Conservation (phyloP, 1,140 invertebrate species). For the Cydia amplana region DNA sequence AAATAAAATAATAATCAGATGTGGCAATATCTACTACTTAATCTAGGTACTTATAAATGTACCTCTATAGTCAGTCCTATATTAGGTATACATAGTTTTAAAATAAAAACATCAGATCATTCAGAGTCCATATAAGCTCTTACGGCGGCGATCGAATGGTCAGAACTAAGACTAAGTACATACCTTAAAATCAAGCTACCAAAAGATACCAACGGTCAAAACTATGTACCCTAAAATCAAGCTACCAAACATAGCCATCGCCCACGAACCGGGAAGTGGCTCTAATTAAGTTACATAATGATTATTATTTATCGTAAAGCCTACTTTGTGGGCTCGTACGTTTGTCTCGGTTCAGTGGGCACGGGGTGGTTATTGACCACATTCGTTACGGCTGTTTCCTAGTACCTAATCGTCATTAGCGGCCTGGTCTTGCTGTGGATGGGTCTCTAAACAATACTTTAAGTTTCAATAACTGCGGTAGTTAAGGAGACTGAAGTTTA, state of each 20-base stretch:
- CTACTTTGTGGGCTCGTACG: conserved; percentile 27
- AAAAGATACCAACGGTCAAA: conserved; percentile 22
- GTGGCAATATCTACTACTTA: too few species aligned
- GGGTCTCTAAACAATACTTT: not conserved
- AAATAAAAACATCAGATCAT: too few species aligned
- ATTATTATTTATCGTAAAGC: conserved; percentile 38
- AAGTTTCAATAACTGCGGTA: too few species aligned
- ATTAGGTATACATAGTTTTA: too few species aligned
- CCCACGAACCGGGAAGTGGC: conserved; percentile 45
- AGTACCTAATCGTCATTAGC: conserved; percentile 53
- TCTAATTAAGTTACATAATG: conserved; percentile 47
- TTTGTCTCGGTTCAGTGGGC: conserved; percentile 47
- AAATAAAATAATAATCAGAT: too few species aligned
- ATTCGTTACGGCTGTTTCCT: conserved; percentile 61
- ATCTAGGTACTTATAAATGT: too few species aligned
- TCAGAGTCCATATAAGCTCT: too few species aligned
- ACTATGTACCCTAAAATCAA: conserved; percentile 34
- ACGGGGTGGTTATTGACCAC: conserved; percentile 55
- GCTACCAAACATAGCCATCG: conserved; percentile 47
- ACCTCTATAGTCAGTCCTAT: too few species aligned
- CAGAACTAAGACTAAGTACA: not conserved
- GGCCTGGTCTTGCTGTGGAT: conserved; percentile 25
- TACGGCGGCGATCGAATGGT: not conserved
- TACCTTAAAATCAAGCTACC: conserved; percentile 41
- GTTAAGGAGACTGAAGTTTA: too few species aligned